Evolutionary conservation across 2,113 vertebrate genomes (phyloP), one percentile per base, ranked within the genome.

Genomic region (Hemichromis elongatus): DNA sequence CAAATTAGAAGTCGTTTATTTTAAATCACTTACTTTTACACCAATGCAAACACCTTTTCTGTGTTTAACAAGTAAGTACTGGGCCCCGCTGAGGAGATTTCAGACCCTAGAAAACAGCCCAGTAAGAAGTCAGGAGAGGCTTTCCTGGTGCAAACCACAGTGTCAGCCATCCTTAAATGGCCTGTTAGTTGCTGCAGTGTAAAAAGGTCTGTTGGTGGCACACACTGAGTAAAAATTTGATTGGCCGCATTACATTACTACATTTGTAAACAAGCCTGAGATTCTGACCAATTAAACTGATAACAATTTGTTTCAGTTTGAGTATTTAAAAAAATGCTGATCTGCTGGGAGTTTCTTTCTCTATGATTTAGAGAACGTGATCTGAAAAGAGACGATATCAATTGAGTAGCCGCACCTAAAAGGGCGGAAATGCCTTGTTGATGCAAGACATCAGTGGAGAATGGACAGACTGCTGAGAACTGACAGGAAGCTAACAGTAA

Each of bases 341-440:
- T 47, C 66, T 73, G 42, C 66, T 47, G 24, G 66, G 40, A 73
- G 28, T 73, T 73, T 24, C 66, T 26, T 6, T 73, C 21, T 47
- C 66, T 28, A 73, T 45, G 14, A 26, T 0, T 73, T 73, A 73
- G 8, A 47, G 66, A 47, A 47, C 28, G 11, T 42, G 21, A 0
- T 42, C 66, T 7, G 14, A 28, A 47, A 68, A 68, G 63, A 68
- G 37, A 68, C 0, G n/a, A 73, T 47, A 73, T 7, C 5, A 45
- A 28, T 26, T 73, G 40, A 73, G 24, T 1, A 16, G 3, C 21
- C 28, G 5, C 30, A 63, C 59, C 24, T 73, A 18, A 47, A 9
- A 26, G 40, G 40, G 40, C 0, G 14, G 45, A 68, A 45, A 45
- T 45, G 0, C 5, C 40, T 70, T 26, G 40, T 47, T 47, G 37